Conservation (phyloP, 2,113 vertebrate genomes). For the Alosa alosa region DNA sequence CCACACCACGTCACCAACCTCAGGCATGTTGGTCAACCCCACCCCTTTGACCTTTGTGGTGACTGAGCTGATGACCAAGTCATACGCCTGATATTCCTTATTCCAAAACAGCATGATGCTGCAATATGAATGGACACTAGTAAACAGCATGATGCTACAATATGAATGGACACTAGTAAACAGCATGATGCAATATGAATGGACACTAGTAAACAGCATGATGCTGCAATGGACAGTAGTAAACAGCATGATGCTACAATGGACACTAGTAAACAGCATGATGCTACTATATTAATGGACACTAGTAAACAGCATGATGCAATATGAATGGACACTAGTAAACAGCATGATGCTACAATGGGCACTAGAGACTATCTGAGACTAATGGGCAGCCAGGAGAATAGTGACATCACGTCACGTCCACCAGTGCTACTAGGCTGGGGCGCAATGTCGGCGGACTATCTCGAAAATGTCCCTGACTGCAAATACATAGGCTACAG, state of each 20-base stretch:
- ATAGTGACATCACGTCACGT: too few species aligned
- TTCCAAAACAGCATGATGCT: constrained; percentile 63
- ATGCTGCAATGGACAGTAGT: constrained; percentile 44
- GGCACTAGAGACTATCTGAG: background rate
- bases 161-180: background rate
- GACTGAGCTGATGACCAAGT: constrained; percentile 70
- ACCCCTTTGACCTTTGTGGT: constrained; percentile 74
- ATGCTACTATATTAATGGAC: background rate
- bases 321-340: too few species aligned
- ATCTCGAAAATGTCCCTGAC: too few species aligned
- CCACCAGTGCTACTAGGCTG: too few species aligned
- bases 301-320: background rate
- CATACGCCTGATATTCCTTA: constrained; percentile 67
- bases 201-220: too few species aligned
- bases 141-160: too few species aligned
- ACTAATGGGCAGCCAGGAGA: background rate
- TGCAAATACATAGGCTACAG: too few species aligned
- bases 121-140: background rate
- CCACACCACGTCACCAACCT: constrained; percentile 62
- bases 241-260: too few species aligned
- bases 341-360: too few species aligned
- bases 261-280: background rate
- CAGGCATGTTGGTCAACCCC: constrained; percentile 47
- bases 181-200: too few species aligned
- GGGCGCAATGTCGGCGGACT: too few species aligned